A percentile compares a stretch with the other conserved stretches of the same genome.
These are phyloP conservation scores for Cyprinus carpio DNA, from an alignment of 2,113 vertebrate species.

Conservation along the genomic window DNA sequence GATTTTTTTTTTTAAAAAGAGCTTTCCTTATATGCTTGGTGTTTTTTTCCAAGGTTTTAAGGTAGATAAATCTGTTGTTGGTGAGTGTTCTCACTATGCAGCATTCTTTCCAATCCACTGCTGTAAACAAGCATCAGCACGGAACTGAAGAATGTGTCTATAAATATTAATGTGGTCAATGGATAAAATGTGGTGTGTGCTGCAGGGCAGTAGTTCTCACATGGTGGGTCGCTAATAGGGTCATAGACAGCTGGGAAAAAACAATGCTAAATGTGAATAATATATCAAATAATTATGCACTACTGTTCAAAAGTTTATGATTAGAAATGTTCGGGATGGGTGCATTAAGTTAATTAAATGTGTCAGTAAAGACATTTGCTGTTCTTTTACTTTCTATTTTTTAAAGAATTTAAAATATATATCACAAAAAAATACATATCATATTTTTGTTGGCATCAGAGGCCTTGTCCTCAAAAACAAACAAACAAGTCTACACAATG, in stretches of 20 bases:
- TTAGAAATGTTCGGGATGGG: background rate
- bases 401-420: background rate
- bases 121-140: slow-evolving; percentile 36
- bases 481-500: background rate
- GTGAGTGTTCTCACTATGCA: background rate
- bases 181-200: slow-evolving; percentile 45
- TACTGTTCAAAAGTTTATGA: background rate
- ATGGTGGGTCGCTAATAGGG: background rate
- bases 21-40: background rate
- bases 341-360: background rate
- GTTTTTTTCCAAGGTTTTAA: slow-evolving; percentile 1
- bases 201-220: slow-evolving; percentile 16
- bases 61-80: background rate
- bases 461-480: background rate
- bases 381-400: background rate
- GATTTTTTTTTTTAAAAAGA: background rate
- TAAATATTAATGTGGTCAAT: slow-evolving; percentile 47
- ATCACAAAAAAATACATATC: background rate
- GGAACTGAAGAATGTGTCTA: slow-evolving; percentile 35
- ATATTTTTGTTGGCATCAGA: too few species aligned
- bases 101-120: background rate
- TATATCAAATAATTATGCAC: background rate
- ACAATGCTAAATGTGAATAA: background rate
- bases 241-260: background rate
- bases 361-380: background rate